Base-by-base conservation (phyloP, 2,113 vertebrate genomes). In the Periophthalmodon schlosseri region DNA sequence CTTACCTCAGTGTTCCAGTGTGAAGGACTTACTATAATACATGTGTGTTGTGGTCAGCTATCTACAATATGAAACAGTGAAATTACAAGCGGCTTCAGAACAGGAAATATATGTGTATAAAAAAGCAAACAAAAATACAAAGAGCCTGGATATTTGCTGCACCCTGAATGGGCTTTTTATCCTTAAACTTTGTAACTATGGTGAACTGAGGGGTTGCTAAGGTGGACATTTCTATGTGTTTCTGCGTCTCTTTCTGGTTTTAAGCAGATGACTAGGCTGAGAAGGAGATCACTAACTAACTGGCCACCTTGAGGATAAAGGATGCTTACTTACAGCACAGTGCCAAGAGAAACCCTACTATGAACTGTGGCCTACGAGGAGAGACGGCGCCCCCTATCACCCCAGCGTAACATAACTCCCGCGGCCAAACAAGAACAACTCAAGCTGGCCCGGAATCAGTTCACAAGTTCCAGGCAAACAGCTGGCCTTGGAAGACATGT, bases 1-100 rank as follows among this genome's bases (percentile, higher is more conserved):
- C 90, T 93, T 95, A 93, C 94, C 95, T 95, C 94, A 93, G 94
- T 94, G 93, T 94, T 94, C 75, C 88, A 82, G 92, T 93, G 93
- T 89, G 94, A 91, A 94, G 92, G 92, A 93, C 81, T 74, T 93
- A 92, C 60, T 63, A 34, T 91, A 90, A 88, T 92, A 89, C 89
- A 89, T 91, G 88, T 92, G 87, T 91, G 76, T 71, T 78, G 85
- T 86, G 88, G 89, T 93, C 91, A 91, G 87, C 88, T 91, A 91
- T 90, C 87, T 89, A 89, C 91, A 90, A 88, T 90, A 91, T 84
- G 87, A 91, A 91, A 80, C 82, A 85, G 91, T 87, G 85, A 91
- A 63, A 90, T 85, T 88, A 88, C 80, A 88, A 88, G 87, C 39
- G 69, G 81, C 85, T 92, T 89, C 79, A 86, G 85, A 88, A 90